A percentile compares a stretch with the other conserved stretches of the same genome.
These are phyloP conservation scores for Siphlonurus alternatus DNA, from an alignment of 2,888 invertebrate genomes.

Conservation along the genomic window DNA sequence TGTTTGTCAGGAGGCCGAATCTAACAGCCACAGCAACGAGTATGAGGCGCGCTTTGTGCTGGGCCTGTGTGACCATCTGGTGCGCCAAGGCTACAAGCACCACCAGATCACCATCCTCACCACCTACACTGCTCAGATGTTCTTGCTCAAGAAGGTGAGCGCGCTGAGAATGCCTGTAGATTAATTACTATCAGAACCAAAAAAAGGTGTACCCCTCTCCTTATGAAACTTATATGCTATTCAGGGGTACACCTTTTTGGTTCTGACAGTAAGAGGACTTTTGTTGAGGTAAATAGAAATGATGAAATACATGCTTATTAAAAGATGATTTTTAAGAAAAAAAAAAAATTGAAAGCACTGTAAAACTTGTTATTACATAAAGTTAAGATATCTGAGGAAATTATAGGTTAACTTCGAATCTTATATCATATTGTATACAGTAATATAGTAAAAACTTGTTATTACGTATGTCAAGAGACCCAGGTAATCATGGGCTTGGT, in stretches of 20 bases:
- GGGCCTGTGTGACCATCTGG: conserved; percentile 39
- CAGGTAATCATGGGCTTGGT: too few relatives aligned
- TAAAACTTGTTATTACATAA: background rate
- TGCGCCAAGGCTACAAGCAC: conserved; percentile 38
- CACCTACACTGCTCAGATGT: conserved; percentile 53
- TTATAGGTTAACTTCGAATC: too few relatives aligned
- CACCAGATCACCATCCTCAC: conserved; percentile 54
- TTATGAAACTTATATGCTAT: too few relatives aligned
- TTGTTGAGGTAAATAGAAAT: too few relatives aligned
- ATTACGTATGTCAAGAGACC: too few relatives aligned
- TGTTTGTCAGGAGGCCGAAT: conserved; percentile 21
- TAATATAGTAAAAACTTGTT: too few relatives aligned
- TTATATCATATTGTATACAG: too few relatives aligned
- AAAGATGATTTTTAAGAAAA: background rate
- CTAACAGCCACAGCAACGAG: conserved; percentile 41
- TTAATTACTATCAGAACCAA: too few relatives aligned
- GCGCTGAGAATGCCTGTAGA: too few relatives aligned
- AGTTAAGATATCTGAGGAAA: background rate
- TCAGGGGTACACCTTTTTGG: too few relatives aligned
- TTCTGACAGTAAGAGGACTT: too few relatives aligned
- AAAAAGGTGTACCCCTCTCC: too few relatives aligned
- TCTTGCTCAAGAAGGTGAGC: conserved; percentile 34
- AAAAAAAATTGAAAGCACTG: background rate
- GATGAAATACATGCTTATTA: background rate
- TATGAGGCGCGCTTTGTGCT: conserved; percentile 47